A percentile compares a stretch with the other conserved stretches of the same genome.
These are phyloP conservation scores for Buathra laborator DNA, from an alignment of 2,888 invertebrate species.

Conservation along the genomic window DNA sequence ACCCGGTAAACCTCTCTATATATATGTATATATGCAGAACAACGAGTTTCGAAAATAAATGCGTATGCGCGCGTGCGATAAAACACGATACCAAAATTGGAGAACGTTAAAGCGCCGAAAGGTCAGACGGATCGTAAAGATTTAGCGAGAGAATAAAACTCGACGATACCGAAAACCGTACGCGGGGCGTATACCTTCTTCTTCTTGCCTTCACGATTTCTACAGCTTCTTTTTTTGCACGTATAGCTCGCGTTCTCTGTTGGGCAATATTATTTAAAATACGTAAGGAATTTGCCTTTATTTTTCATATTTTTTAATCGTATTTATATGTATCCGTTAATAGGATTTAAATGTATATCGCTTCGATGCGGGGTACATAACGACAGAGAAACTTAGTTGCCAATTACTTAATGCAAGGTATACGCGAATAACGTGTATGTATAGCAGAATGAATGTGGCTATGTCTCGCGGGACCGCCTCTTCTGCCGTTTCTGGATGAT, in stretches of 20 bases:
- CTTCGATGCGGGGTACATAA: not conserved
- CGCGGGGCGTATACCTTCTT: conserved; percentile 64
- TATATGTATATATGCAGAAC: conserved; percentile 12
- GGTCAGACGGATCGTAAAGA: conserved; percentile 76
- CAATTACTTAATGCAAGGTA: conserved; percentile 59
- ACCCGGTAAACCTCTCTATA: not conserved
- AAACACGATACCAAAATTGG: conserved; percentile 72
- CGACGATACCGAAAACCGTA: conserved; percentile 65
- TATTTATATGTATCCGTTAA: not conserved
- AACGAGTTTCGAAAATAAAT: conserved; percentile 16
- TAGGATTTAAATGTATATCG: not conserved
- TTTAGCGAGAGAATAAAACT: conserved; percentile 75
- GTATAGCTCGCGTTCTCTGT: not conserved
- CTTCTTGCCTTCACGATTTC: conserved; percentile 51
- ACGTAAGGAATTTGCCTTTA: not conserved
- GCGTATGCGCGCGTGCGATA: conserved; percentile 44
- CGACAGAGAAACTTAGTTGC: conserved; percentile 38
- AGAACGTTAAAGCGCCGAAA: conserved; percentile 70
- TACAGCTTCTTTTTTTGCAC: not conserved
- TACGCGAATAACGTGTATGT: conserved; percentile 35
- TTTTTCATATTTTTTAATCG: not conserved
- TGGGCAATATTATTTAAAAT: conserved; percentile 11
- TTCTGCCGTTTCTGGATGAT: conserved; percentile 65
- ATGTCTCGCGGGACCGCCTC: conserved; percentile 71
- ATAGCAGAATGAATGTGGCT: conserved; percentile 16